Conservation (phyloP, 1,140 invertebrate species). For the Choristoneura fumiferana region DNA sequence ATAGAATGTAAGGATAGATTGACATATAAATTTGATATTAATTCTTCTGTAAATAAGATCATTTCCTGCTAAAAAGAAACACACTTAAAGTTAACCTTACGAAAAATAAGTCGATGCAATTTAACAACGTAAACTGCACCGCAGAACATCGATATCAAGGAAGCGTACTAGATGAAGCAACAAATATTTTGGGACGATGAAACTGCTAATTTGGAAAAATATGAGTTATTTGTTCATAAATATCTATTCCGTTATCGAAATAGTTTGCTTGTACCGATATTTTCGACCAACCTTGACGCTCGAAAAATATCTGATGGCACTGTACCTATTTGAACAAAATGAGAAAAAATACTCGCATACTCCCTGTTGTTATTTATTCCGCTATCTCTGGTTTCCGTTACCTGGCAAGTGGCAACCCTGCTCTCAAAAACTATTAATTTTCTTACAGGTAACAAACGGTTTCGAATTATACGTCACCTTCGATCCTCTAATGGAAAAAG, state of each 20-base stretch:
- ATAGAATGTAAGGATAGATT: not conserved
- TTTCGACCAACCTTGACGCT: too few species aligned
- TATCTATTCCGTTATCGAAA: too few species aligned
- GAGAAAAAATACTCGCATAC: too few species aligned
- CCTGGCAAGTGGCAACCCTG: too few species aligned
- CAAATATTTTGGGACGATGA: not conserved
- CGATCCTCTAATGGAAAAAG: constrained; percentile 91
- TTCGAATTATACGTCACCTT: constrained; percentile 97
- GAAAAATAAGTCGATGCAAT: not conserved
- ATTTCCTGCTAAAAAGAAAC: constrained; percentile 1
- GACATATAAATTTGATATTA: not conserved
- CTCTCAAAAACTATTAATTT: too few species aligned
- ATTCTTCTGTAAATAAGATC: not conserved
- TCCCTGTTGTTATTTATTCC: too few species aligned
- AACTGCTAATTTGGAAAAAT: not conserved
- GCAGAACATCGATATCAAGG: not conserved
- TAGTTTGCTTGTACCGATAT: too few species aligned
- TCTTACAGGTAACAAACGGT: constrained; percentile 88
- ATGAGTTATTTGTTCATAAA: too few species aligned
- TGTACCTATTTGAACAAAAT: too few species aligned
- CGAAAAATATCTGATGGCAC: too few species aligned
- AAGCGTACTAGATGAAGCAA: not conserved
- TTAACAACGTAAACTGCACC: not conserved
- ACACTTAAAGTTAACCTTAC: not conserved
- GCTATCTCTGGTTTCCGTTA: too few species aligned